Evolutionary conservation across 2,797 vertebrate species (phyloP), one percentile per base, ranked within the genome.

Genomic region (Corythornis leucogaster): DNA sequence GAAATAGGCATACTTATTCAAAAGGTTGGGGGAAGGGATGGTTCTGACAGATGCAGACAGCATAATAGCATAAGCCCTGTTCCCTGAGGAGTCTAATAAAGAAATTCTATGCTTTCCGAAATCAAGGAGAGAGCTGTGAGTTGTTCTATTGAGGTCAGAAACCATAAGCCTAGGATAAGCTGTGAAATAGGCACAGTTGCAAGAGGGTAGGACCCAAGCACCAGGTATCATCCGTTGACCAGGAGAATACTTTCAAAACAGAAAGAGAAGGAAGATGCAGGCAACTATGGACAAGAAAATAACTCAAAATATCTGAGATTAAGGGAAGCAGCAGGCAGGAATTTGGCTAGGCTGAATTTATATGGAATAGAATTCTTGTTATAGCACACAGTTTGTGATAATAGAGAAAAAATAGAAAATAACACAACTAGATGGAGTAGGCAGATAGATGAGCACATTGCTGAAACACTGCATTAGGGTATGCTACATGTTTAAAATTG

Each of bases 21-120:
- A 83, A 89, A 83, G 11, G 3, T 58, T 25, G 21, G 31, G 31
- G 25, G 66, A 82, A 28, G n/a, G 13, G 15, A 28, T 69, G 35
- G 14, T 40, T 77, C 62, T 92, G 92, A 59, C 33, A 79, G 43
- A 74, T 22, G 30, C 19, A 71, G 80, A 80, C 33, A 91, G 59
- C 14, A 26, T 59, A 88, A 73, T 75, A 92, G 51, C 70, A 54
- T 73, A 81, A 88, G 14, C 11, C 14, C 5, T 42, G 11, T 54
- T 91, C 78, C 67, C 63, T 57, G 28, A 84, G 71, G 40, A 62
- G 31, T 73, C 69, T 87, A 80, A 90, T 82, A 80, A 87, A 89
- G 50, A 92, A 90, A 82, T 71, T 35, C 21, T 74, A 19, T 46
- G 85, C 14, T 75, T 92, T 76, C 35, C 70, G 33, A 84, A 93